Conservation (phyloP, 2,888 invertebrate genomes). For the Onthophagus sagittarius region DNA sequence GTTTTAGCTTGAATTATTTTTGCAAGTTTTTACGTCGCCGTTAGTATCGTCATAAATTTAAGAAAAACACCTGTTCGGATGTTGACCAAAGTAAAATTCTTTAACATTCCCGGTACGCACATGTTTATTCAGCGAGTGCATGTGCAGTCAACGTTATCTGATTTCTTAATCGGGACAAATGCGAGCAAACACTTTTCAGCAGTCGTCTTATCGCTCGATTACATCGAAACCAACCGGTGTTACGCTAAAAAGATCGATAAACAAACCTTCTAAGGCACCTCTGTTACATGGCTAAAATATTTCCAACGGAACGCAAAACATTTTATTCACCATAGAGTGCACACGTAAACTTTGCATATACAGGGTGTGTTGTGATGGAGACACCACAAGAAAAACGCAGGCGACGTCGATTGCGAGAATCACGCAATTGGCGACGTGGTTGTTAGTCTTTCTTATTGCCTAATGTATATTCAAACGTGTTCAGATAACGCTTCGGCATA, state of each 20-base stretch:
- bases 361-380: not conserved
- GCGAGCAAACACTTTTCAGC: not conserved
- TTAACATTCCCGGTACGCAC: not conserved
- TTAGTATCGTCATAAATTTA: not conserved
- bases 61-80: not conserved
- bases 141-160: not conserved
- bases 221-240: not conserved
- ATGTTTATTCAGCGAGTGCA: not conserved
- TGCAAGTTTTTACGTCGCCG: too few relatives aligned
- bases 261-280: not conserved
- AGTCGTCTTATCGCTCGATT: not conserved
- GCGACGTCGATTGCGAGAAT: not conserved
- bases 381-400: not conserved
- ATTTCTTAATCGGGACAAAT: not conserved
- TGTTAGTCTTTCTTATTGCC: not conserved
- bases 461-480: not conserved
- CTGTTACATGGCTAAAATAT: not conserved
- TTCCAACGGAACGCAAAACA: not conserved
- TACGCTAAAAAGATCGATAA: not conserved
- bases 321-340: not conserved
- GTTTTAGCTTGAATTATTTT: too few relatives aligned
- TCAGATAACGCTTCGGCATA: not conserved
- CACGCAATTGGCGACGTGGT: not conserved
- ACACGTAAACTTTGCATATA: not conserved
- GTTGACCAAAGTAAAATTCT: not conserved